phyloP scores from a whole-genome alignment of 1,140 invertebrate species.

The Zaprionus nigranus region DNA sequence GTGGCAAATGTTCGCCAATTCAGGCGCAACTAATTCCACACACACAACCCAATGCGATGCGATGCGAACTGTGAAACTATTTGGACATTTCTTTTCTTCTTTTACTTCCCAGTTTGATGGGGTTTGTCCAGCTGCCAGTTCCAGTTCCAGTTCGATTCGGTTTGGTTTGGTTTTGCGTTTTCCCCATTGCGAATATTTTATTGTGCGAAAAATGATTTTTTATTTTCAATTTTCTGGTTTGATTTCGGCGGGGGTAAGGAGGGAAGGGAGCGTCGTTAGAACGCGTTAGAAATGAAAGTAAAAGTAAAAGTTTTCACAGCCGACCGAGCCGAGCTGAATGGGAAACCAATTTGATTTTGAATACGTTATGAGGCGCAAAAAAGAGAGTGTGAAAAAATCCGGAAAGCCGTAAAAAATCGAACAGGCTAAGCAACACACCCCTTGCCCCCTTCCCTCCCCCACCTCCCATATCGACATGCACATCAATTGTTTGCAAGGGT shows the following conservation, averaged over 20 bases:
- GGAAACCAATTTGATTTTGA: conserved; percentile 79
- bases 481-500: conserved; percentile 64
- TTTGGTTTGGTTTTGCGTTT: conserved; percentile 17
- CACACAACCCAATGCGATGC: conserved; percentile 23
- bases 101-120: not conserved
- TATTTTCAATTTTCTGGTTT: conserved; percentile 77
- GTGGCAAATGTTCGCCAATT: conserved; percentile 71
- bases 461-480: conserved; percentile 21
- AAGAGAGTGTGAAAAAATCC: conserved; percentile 78
- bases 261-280: conserved; percentile 28
- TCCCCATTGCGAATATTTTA: conserved; percentile 73
- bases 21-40: conserved; percentile 81
- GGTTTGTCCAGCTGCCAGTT: not conserved
- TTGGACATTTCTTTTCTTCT: conserved; percentile 15
- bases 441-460: not conserved
- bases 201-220: conserved; percentile 84
- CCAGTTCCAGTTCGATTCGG: conserved; percentile 3
- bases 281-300: conserved; percentile 62
- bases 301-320: conserved; percentile 72
- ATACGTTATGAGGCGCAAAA: conserved; percentile 82
- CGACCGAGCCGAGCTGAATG: conserved; percentile 48
- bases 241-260: conserved; percentile 21
- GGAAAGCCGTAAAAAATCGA: conserved; percentile 65
- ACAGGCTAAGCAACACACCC: not conserved
- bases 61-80: conserved; percentile 57